phyloP scores from a whole-genome alignment of 2,113 vertebrate species.

The Lophura nycthemera region DNA sequence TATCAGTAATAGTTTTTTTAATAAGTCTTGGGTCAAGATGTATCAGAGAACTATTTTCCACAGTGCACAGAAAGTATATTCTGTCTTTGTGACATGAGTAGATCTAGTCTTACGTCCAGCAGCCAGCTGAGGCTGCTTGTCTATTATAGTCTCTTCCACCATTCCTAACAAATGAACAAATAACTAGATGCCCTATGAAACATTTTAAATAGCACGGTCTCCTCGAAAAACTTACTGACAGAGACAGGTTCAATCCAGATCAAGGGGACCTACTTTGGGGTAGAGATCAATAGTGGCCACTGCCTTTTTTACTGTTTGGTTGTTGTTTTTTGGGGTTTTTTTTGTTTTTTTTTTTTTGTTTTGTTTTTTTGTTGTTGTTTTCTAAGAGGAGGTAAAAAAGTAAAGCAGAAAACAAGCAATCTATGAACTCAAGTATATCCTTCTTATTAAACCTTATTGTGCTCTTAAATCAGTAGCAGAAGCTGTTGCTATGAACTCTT shows the following conservation, averaged over 20 bases:
- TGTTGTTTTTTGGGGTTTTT: background rate
- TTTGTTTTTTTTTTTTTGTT: too few relatives aligned
- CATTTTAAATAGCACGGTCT: conserved; percentile 75
- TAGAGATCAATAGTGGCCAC: conserved; percentile 53
- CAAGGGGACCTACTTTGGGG: conserved; percentile 41
- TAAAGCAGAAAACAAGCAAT: conserved; percentile 60
- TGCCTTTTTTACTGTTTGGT: background rate
- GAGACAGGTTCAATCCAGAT: conserved; percentile 68
- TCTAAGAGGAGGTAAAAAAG: conserved; percentile 19
- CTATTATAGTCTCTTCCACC: conserved; percentile 67
- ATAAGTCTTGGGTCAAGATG: conserved; percentile 81
- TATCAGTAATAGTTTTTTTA: conserved; percentile 74
- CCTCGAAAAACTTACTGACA: conserved; percentile 69
- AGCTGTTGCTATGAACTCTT: conserved; percentile 42
- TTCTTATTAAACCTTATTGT: conserved; percentile 44
- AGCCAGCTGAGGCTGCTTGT: conserved; percentile 80
- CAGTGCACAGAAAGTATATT: conserved; percentile 59
- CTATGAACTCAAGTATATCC: conserved; percentile 18
- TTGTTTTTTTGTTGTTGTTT: background rate
- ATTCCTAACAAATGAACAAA: conserved; percentile 75
- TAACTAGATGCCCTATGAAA: conserved; percentile 66
- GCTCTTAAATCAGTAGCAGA: conserved; percentile 35
- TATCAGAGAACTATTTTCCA: conserved; percentile 73
- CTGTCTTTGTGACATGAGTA: conserved; percentile 54
- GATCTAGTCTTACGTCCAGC: conserved; percentile 57